Evolutionary conservation across 2,797 vertebrate genomes (phyloP), one percentile per base, ranked within the genome.

Genomic region (Neopelma chrysocephalum): DNA sequence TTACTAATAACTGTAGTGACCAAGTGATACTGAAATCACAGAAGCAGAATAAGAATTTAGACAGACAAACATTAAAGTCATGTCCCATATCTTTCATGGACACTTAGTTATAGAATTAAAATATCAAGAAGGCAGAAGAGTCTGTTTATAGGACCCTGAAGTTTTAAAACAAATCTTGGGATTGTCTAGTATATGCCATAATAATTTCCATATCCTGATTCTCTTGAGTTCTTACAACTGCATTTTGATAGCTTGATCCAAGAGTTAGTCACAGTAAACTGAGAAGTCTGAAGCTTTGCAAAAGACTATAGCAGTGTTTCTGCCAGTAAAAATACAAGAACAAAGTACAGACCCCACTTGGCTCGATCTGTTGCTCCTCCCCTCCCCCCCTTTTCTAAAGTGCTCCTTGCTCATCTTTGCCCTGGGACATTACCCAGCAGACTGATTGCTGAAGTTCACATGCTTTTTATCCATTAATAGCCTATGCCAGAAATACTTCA

Each of bases 391-490:
- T 78, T 71, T 87, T 89, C 75, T 64, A 15, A 94, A 89, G 57
- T n/a, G 34, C 40, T 91, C 29, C 82, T 94, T 93, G 77, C 89
- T 91, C 85, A 70, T 94, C 89, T 91, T 93, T 91, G 87, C 73
- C 73, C 62, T 26, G 48, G 62, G 93, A 94, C 70, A n/a, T 66
- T 70, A 51, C 27, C 29, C 66, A 80, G 77, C 50, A 88, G 82
- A 68, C 62, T 31, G 62, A 93, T 56, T 13, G 8, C 51, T 66
- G 58, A 91, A 79, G 51, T 90, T 88, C 73, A 87, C 93, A 94
- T 96, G 66, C 47, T 89, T 96, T 96, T 95, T 94, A 95, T 94
- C 89, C 94, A 95, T 96, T 94, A 94, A 83, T 53, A 79, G 40
- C 26, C 70, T 31, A 26, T 70, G 87, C 89, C 95, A 96, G 82